phyloP scores from a whole-genome alignment of 2,797 vertebrate genomes.

The Macropus fuliginosus region DNA sequence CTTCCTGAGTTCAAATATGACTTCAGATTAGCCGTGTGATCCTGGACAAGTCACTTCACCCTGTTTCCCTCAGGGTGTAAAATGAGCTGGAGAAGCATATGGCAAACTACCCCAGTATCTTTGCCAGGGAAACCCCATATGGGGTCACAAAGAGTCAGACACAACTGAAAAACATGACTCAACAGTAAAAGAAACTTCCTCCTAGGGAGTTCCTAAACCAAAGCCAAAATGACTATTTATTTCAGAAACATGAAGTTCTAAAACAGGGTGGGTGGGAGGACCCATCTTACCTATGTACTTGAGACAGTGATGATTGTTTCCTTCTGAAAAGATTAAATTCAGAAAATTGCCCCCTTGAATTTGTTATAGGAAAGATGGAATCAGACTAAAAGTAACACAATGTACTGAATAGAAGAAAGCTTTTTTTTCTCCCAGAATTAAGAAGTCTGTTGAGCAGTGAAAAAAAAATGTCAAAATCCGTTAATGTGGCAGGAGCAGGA shows the following conservation, averaged over 20 bases:
- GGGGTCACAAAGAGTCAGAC: neutral
- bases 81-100: neutral
- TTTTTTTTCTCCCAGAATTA: neutral
- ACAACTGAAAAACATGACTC: neutral
- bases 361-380: neutral
- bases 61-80: neutral
- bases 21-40: neutral
- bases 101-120: too few species aligned
- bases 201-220: neutral
- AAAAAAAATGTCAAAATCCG: neutral
- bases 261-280: neutral
- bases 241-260: neutral
- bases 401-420: neutral
- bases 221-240: neutral
- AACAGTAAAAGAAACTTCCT: neutral
- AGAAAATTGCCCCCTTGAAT: neutral
- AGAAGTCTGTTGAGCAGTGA: neutral
- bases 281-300: neutral
- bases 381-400: neutral
- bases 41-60: neutral
- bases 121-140: neutral
- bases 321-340: neutral
- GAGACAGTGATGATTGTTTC: neutral
- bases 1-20: neutral
- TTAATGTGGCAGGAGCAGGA: neutral